A percentile compares a stretch with the other conserved stretches of the same genome.
phyloP scores from a whole-genome alignment of 2,888 invertebrate species.

The Ashinkailepas kermadecensis region DNA sequence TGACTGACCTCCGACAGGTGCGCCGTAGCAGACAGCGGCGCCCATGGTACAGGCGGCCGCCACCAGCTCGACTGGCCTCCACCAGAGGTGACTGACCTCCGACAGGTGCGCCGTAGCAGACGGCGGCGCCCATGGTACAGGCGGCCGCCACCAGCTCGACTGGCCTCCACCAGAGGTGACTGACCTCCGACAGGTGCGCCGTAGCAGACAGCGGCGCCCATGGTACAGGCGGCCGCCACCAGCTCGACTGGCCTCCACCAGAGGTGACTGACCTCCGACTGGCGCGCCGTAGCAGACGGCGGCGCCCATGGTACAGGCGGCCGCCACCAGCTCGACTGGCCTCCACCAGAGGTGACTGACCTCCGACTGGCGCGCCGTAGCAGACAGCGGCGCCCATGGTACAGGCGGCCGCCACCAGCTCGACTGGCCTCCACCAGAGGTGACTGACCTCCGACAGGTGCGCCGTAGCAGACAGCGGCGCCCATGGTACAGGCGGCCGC shows the following conservation, averaged over 20 bases:
- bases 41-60: constrained; percentile 97
- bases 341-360: too few species aligned
- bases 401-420: constrained; percentile 96
- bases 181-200: constrained; percentile 89
- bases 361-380: constrained; percentile 89
- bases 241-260: too few species aligned
- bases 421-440: too few species aligned
- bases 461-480: constrained; percentile 87
- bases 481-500: constrained; percentile 97
- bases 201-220: constrained; percentile 89
- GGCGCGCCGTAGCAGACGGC: constrained; percentile 92
- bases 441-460: too few species aligned
- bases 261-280: too few species aligned
- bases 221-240: constrained; percentile 95
- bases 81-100: too few species aligned
- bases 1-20: too few species aligned
- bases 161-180: too few species aligned
- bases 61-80: constrained; percentile 95
- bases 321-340: constrained; percentile 96
- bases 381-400: constrained; percentile 92
- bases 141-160: constrained; percentile 97
- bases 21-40: constrained; percentile 87
- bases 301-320: constrained; percentile 95
- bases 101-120: constrained; percentile 91
- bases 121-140: constrained; percentile 89